Percentiles rank a stretch among this genome's conserved stretches.
Conservation (phyloP, 2,888 invertebrate species). For the Himalopsyche kuldschensis region DNA sequence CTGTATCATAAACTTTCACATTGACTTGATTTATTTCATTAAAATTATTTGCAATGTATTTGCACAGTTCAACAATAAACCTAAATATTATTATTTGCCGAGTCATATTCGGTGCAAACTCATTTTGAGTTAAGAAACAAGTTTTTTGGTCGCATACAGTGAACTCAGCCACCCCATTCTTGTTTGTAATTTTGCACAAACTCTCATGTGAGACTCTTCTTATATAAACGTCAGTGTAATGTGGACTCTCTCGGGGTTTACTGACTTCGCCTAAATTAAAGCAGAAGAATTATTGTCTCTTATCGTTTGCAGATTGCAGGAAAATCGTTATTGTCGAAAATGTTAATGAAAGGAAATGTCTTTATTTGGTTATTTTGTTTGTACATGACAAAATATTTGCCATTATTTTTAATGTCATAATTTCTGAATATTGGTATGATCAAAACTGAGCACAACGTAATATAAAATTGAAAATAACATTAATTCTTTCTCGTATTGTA, state of each 20-base stretch:
- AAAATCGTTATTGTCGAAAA: background rate
- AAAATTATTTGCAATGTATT: no score
- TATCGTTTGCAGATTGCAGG: background rate
- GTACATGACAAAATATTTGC: background rate
- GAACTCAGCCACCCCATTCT: background rate
- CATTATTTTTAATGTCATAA: background rate
- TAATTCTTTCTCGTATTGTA: no score
- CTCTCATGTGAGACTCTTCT: background rate
- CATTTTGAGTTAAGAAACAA: background rate
- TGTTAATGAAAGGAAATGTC: background rate
- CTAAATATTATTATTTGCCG: background rate
- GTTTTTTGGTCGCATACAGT: background rate
- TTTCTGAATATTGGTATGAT: no score
- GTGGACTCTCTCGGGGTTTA: background rate
- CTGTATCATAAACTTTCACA: no score
- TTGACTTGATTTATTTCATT: no score
- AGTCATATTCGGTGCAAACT: background rate
- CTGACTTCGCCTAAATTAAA: conserved; percentile 20
- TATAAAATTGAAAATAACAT: no score
- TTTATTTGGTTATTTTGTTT: background rate
- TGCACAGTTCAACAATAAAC: background rate
- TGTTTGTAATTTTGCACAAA: background rate
- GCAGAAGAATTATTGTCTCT: conserved; percentile 17
- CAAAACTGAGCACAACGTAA: no score
- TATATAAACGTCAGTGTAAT: background rate